phyloP scores from a whole-genome alignment of 2,888 invertebrate genomes.

The Morinoia aosen region DNA sequence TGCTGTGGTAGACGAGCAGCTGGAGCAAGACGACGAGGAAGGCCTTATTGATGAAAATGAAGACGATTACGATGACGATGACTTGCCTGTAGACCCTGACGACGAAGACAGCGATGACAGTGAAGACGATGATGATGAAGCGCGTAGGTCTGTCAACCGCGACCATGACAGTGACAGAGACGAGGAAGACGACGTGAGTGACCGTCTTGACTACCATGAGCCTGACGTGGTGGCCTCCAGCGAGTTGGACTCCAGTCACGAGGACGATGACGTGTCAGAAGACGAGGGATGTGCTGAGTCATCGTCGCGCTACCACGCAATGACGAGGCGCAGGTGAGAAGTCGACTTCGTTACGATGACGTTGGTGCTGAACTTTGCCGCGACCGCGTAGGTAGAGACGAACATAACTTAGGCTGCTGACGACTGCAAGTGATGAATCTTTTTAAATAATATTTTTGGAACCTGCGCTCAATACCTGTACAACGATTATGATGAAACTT shows the following conservation, averaged over 20 bases:
- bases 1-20: slow-evolving; percentile 55
- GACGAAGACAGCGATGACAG: slow-evolving; percentile 56
- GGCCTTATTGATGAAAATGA: slow-evolving; percentile 64
- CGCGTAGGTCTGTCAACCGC: not conserved
- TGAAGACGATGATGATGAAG: slow-evolving; percentile 60
- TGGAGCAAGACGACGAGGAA: slow-evolving; percentile 58
- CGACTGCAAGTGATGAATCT: too few species aligned
- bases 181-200: slow-evolving; percentile 27
- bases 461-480: too few species aligned
- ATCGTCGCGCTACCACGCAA: not conserved
- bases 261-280: slow-evolving; percentile 24
- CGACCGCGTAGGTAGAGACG: not conserved
- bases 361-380: too few species aligned
- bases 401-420: not conserved
- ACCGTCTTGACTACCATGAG: slow-evolving; percentile 6
- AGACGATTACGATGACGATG: slow-evolving; percentile 58
- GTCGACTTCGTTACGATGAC: not conserved
- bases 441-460: too few species aligned
- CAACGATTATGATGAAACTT: too few species aligned
- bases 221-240: slow-evolving; percentile 39
- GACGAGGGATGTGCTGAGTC: not conserved
- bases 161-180: slow-evolving; percentile 7
- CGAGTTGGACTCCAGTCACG: slow-evolving; percentile 55
- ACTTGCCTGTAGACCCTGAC: slow-evolving; percentile 62
- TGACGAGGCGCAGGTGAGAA: slow-evolving; percentile 31